Percentiles rank a stretch among this genome's conserved stretches.
Conservation (phyloP, 2,888 invertebrate species). For the Tryphoninae sp. region DNA sequence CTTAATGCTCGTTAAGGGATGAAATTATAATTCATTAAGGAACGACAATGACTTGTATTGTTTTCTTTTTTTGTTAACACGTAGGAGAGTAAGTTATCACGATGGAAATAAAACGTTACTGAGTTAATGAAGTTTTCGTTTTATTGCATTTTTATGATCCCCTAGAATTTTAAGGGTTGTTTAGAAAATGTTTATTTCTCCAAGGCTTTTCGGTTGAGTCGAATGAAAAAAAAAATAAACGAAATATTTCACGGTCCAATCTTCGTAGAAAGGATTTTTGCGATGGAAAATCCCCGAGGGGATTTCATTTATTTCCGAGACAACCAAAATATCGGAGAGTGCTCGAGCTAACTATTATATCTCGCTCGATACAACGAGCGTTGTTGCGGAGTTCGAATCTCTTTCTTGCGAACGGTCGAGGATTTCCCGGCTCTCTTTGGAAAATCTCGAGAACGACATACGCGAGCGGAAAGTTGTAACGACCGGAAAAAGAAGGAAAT, state of each 20-base stretch:
- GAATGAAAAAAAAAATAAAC: neutral
- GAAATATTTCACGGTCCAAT: conserved; percentile 25
- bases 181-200: neutral
- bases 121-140: conserved; percentile 5
- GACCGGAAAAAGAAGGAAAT: too few relatives aligned
- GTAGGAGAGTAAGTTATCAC: neutral
- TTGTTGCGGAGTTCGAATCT: conserved; percentile 32
- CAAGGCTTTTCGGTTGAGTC: neutral
- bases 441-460: conserved; percentile 36
- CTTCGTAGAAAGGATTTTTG: conserved; percentile 28
- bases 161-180: too few relatives aligned
- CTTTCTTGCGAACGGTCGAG: conserved; percentile 28
- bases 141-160: too few relatives aligned
- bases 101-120: conserved; percentile 21
- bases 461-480: too few relatives aligned
- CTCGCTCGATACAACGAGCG: conserved; percentile 30
- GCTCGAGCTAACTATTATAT: conserved; percentile 38
- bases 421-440: conserved; percentile 33
- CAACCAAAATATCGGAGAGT: conserved; percentile 40
- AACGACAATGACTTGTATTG: neutral
- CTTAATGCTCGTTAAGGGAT: conserved; percentile 66
- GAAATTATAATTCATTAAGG: neutral
- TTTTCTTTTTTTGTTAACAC: neutral
- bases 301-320: conserved; percentile 36
- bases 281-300: conserved; percentile 3